Evolutionary conservation across 1,140 invertebrate species (phyloP), one percentile per base, ranked within the genome.

Genomic region (Daktulosphaira vitifoliae): DNA sequence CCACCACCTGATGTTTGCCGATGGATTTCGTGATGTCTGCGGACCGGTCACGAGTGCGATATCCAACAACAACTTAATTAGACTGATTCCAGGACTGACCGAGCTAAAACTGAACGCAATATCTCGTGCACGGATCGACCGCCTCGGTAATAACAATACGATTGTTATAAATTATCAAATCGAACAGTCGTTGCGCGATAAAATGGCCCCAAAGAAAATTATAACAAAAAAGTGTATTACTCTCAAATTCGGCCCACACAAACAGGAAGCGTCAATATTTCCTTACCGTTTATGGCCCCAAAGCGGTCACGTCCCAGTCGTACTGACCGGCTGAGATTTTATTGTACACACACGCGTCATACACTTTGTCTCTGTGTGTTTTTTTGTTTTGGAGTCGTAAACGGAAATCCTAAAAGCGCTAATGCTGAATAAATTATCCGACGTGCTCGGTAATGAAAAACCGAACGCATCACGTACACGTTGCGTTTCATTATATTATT

Each of bases 361-460:
- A 22, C 20, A 33, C 11, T 6, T 6, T 20, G 37, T n/a, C 7
- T 11, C 16, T 53, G 50, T 38, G 16, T 18, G 9, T 51, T 33
- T 25, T 56, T 42, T 26, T 42, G 33, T 56, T 56, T 44, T 22
- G n/a, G 23, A 44, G 38, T 56, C 53, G 38, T 56, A 42, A 56
- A 56, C 53, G 53, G 53, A 56, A 56, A 56, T 56, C 38, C 53
- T 42, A 56, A 56, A 56, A 56, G 53, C 53, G 53, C 38, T 56
- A 42, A 56, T 42, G 38, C 15, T 42, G 53, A 56, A 56, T 42
- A 56, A 42, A 56, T 56, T 56, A 56, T 56, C n/a, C 37, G 22
- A 42, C 52, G 29, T 33, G 29, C 29, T 18, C 37, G 16, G 16
- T 23, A 6, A 20, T 11, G 33, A n/a, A 38, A n/a, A 38, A 53